phyloP scores from a whole-genome alignment of 2,888 invertebrate genomes.

The Agrilus cyanescens region DNA sequence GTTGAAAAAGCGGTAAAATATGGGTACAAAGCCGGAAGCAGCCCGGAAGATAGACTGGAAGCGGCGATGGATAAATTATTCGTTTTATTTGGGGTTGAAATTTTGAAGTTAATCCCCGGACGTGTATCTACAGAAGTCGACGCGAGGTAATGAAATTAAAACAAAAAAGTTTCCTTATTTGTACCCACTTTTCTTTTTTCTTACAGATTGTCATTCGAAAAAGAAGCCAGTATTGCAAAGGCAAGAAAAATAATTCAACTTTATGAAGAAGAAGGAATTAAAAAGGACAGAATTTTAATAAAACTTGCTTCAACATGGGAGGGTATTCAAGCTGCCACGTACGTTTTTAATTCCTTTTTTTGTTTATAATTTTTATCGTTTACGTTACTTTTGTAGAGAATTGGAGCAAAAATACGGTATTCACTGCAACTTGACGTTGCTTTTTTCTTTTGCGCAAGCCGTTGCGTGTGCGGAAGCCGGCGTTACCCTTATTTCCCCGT shows the following conservation, averaged over 20 bases:
- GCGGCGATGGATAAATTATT: conserved; percentile 89
- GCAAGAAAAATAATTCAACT: conserved; percentile 79
- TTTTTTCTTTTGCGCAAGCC: conserved; percentile 94
- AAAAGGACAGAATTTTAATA: conserved; percentile 88
- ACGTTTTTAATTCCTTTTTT: conserved; percentile 24
- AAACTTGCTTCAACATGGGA: conserved; percentile 99
- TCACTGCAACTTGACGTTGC: conserved; percentile 93
- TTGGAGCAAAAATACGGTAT: conserved; percentile 86
- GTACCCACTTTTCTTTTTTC: conserved; percentile 1
- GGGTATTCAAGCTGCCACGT: conserved; percentile 96
- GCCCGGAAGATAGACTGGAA: conserved; percentile 59
- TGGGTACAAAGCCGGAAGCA: conserved; percentile 61
- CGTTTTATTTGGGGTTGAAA: conserved; percentile 93
- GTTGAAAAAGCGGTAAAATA: conserved; percentile 84
- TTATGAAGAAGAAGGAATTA: conserved; percentile 82
- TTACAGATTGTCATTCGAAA: conserved; percentile 83
- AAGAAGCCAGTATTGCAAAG: conserved; percentile 79
- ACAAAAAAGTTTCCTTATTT: background rate
- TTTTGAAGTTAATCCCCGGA: conserved; percentile 94
- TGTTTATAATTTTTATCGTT: conserved; percentile 6
- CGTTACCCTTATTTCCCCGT: conserved; percentile 96
- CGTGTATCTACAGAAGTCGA: conserved; percentile 95
- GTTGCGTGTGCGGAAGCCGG: conserved; percentile 97
- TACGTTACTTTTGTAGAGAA: conserved; percentile 44
- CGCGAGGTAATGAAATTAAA: conserved; percentile 56